phyloP scores from a whole-genome alignment of 2,888 invertebrate genomes.

The Polydrusus pterygomalis region DNA sequence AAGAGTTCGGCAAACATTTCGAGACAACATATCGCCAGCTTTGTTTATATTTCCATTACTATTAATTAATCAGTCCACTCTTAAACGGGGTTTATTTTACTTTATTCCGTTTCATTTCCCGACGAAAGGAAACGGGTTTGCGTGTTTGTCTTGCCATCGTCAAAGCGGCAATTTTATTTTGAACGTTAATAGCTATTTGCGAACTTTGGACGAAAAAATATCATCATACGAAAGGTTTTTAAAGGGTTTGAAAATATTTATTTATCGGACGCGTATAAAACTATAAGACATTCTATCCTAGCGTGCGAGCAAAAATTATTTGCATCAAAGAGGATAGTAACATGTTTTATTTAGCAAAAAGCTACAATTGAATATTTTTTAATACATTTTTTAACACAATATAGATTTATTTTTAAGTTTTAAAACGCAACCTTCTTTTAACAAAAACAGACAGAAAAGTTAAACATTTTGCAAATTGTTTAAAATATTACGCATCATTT shows the following conservation, averaged over 20 bases:
- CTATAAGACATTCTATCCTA: too few relatives aligned
- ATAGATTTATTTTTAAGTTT: too few relatives aligned
- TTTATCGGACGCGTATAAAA: neutral
- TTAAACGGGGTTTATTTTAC: conserved; percentile 41
- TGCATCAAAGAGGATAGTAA: too few relatives aligned
- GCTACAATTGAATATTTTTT: too few relatives aligned
- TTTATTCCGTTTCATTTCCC: conserved; percentile 42
- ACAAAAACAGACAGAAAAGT: too few relatives aligned
- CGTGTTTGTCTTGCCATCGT: conserved; percentile 40
- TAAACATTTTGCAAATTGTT: too few relatives aligned
- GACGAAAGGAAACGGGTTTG: conserved; percentile 36
- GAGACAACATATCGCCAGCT: conserved; percentile 33
- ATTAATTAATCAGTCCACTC: conserved; percentile 49
- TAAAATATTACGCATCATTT: too few relatives aligned
- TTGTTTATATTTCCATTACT: conserved; percentile 50
- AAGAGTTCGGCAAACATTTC: conserved; percentile 43
- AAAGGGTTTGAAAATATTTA: neutral
- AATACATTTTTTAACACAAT: too few relatives aligned
- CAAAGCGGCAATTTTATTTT: conserved; percentile 37
- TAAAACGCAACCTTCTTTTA: too few relatives aligned
- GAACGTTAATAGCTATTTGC: conserved; percentile 18
- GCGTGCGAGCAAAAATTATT: too few relatives aligned
- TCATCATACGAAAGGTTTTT: neutral
- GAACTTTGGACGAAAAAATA: neutral
- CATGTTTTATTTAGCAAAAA: too few relatives aligned